Conservation (phyloP, 1,140 invertebrate species). For the Chironomus tepperi region DNA sequence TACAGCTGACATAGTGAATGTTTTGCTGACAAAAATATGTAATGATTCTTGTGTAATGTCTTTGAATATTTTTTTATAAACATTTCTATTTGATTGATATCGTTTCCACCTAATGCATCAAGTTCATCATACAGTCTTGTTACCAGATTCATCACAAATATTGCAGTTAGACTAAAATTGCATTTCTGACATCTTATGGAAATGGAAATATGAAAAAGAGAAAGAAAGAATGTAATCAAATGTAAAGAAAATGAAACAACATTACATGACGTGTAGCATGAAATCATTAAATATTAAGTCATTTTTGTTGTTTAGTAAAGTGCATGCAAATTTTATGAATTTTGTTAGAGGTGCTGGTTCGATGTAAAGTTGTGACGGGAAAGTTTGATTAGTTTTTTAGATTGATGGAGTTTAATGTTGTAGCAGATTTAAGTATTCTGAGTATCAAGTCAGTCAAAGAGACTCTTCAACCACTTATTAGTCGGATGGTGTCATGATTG, state of each 20-base stretch:
- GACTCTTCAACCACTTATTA: too few species aligned
- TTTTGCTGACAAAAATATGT: conserved; percentile 51
- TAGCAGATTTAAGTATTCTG: too few species aligned
- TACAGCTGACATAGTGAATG: conserved; percentile 60
- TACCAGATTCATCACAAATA: conserved; percentile 37
- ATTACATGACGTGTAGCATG: too few species aligned
- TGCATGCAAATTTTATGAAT: too few species aligned
- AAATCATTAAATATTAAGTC: too few species aligned
- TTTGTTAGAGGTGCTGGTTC: too few species aligned
- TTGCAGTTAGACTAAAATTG: conserved; percentile 29
- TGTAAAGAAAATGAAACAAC: neutral
- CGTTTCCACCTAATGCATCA: conserved; percentile 51
- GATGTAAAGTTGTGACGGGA: too few species aligned
- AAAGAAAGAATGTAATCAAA: neutral
- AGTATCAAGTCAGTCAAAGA: too few species aligned
- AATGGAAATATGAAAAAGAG: neutral
- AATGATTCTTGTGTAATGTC: conserved; percentile 54
- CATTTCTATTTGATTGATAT: conserved; percentile 48
- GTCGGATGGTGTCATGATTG: too few species aligned
- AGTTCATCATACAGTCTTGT: conserved; percentile 48
- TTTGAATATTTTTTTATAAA: conserved; percentile 53
- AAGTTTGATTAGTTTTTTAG: too few species aligned
- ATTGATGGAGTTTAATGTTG: too few species aligned
- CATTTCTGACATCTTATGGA: conserved; percentile 35
- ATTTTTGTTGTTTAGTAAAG: too few species aligned